A percentile compares a stretch with the other conserved stretches of the same genome.
Evolutionary conservation across 2,113 vertebrate genomes (phyloP).

Genomic region (Seriola rivoliana): DNA sequence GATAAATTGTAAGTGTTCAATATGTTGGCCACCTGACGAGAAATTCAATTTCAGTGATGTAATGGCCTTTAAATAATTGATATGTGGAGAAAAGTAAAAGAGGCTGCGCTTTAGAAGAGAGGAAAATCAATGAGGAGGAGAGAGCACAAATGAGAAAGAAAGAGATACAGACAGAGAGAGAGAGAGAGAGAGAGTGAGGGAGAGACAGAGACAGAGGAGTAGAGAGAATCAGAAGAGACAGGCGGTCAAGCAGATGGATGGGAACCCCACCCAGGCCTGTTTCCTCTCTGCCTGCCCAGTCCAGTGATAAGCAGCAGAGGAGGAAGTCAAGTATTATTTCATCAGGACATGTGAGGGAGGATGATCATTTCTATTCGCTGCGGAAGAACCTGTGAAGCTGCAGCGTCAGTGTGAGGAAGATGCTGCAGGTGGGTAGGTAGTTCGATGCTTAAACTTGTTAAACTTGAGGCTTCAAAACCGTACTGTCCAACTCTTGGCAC

Average conservation of each 20-base stretch:
- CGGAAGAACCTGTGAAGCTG: slow-evolving; percentile 13
- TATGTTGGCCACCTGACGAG: background rate
- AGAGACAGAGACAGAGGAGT: slow-evolving; percentile 35
- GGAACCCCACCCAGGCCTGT: slow-evolving; percentile 70
- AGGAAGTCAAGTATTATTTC: slow-evolving; percentile 69
- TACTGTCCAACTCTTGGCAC: background rate
- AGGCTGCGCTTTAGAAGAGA: slow-evolving; percentile 63
- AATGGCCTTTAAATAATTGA: slow-evolving; percentile 84
- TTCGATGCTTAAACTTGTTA: slow-evolving; percentile 10
- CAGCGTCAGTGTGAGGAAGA: slow-evolving; percentile 23
- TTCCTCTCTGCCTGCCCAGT: slow-evolving; percentile 45
- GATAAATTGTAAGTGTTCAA: background rate
- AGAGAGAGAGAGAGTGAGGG: background rate
- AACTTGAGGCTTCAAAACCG: background rate
- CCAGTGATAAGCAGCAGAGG: slow-evolving; percentile 51
- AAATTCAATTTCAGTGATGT: slow-evolving; percentile 76
- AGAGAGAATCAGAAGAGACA: slow-evolving; percentile 51
- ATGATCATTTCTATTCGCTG: slow-evolving; percentile 19
- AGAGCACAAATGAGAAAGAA: slow-evolving; percentile 34
- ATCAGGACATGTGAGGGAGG: slow-evolving; percentile 28
- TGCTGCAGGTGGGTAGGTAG: slow-evolving; percentile 29
- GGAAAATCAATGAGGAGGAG: slow-evolving; percentile 68
- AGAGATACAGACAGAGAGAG: background rate
- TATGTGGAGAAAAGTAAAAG: slow-evolving; percentile 75
- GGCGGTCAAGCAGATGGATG: slow-evolving; percentile 57